These are phyloP conservation scores for Eremobia ochroleuca DNA, from an alignment of 2,888 invertebrate species.

Conservation along the genomic window DNA sequence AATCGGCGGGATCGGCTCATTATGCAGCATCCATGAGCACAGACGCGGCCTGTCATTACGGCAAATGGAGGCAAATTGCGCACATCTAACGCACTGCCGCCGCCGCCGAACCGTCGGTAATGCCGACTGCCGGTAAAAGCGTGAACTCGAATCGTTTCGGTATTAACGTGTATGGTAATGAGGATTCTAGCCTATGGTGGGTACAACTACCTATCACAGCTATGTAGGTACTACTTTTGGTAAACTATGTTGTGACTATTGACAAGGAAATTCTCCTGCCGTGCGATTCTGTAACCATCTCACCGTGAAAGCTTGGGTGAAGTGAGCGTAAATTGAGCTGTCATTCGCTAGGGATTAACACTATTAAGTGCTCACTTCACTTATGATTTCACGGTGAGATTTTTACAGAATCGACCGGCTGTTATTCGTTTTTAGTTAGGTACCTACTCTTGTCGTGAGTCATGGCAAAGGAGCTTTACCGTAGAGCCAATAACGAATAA, in stretches of 20 bases:
- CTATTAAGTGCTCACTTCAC: no score
- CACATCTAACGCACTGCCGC: slow-evolving; percentile 87
- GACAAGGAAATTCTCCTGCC: no score
- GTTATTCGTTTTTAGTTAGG: not conserved
- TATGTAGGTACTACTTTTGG: slow-evolving; percentile 28
- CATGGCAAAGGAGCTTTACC: not conserved
- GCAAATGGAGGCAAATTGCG: slow-evolving; percentile 90
- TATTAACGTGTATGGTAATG: slow-evolving; percentile 81
- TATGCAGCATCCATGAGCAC: slow-evolving; percentile 84
- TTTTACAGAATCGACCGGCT: no score
- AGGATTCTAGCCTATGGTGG: slow-evolving; percentile 62
- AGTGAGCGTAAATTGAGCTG: no score
- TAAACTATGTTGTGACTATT: not conserved
- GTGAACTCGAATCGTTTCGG: slow-evolving; percentile 79
- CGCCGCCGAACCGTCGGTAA: slow-evolving; percentile 73
- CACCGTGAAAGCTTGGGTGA: no score
- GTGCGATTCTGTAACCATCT: no score
- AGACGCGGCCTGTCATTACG: slow-evolving; percentile 88
- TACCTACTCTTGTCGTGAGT: no score
- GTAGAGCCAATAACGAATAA: not conserved
- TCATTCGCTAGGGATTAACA: no score
- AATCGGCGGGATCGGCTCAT: slow-evolving; percentile 88
- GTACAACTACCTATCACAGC: slow-evolving; percentile 15
- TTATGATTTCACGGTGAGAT: no score
- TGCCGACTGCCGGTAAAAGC: slow-evolving; percentile 84